A percentile compares a stretch with the other conserved stretches of the same genome.
Evolutionary conservation across 2,888 invertebrate genomes (phyloP).

Genomic region (Orthonychiurus folsomi): DNA sequence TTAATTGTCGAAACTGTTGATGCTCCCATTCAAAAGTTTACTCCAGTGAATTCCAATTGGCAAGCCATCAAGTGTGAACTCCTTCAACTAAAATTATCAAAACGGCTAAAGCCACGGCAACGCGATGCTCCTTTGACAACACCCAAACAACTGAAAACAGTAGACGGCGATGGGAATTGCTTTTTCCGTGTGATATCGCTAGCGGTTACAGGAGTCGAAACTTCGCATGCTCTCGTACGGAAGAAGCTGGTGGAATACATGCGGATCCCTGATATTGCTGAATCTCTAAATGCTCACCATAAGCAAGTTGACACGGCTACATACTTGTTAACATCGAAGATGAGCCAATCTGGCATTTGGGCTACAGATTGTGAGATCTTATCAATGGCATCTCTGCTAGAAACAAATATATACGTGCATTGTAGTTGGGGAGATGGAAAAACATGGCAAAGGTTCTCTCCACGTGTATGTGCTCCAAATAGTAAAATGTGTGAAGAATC

Average conservation of each 20-base stretch:
- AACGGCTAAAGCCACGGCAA: not conserved
- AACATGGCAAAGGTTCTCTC: not conserved
- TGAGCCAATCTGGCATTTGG: constrained; percentile 1
- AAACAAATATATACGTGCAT: not conserved
- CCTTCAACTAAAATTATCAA: not conserved
- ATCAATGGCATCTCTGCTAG: not conserved
- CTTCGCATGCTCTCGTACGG: not conserved
- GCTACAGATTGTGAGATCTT: constrained; percentile 7
- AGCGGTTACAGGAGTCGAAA: constrained; percentile 1
- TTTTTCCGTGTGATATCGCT: not conserved
- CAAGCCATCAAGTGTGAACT: not conserved
- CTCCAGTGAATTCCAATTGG: not conserved
- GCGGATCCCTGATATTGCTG: not conserved
- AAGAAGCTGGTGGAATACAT: not conserved
- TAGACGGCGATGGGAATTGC: not conserved
- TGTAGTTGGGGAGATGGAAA: not conserved
- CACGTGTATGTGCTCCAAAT: not conserved
- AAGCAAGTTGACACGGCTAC: not conserved
- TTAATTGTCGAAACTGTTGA: too few species aligned
- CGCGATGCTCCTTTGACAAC: not conserved
- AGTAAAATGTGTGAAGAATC: not conserved
- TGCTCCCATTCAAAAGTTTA: too few species aligned
- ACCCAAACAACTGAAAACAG: not conserved
- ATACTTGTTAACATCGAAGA: not conserved
- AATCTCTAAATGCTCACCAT: not conserved